phyloP scores from a whole-genome alignment of 53 echinoderm and acorn worm genomes.

The Echinometra lucunter region DNA sequence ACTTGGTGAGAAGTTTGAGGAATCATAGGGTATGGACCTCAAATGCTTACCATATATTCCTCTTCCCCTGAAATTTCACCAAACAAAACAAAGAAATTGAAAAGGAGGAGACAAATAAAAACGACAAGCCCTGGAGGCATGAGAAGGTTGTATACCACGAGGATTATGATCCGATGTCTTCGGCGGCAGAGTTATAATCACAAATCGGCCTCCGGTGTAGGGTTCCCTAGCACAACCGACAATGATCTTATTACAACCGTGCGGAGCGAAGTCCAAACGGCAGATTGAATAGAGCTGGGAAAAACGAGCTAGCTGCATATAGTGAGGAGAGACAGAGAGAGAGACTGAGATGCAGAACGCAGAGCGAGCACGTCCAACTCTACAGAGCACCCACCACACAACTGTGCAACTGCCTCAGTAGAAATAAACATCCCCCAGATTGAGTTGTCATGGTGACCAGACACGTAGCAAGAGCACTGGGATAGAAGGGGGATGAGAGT shows the following conservation, averaged over 20 bases:
- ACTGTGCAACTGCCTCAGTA: constrained; percentile 23
- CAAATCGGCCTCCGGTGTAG: constrained; percentile 33
- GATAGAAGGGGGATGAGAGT: constrained; percentile 13
- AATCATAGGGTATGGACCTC: background rate
- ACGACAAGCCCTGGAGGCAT: background rate
- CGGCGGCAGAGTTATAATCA: constrained; percentile 51
- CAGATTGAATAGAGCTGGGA: background rate
- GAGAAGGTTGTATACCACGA: constrained; percentile 20
- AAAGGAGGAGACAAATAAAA: constrained; percentile 30
- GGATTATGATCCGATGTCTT: constrained; percentile 37
- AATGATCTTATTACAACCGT: constrained; percentile 41
- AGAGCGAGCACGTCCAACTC: constrained; percentile 15
- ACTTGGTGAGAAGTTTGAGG: background rate
- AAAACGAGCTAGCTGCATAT: too few species aligned
- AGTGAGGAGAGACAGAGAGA: background rate
- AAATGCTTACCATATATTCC: background rate
- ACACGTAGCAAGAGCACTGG: constrained; percentile 22
- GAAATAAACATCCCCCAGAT: constrained; percentile 56
- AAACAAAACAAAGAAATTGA: background rate
- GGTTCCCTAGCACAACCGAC: constrained; percentile 20
- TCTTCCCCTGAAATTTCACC: background rate
- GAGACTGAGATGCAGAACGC: background rate
- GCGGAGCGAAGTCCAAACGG: constrained; percentile 24
- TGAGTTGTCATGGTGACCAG: background rate
- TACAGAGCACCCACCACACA: background rate